phyloP scores from a whole-genome alignment of 2,797 vertebrate genomes.

The Harpagifer antarcticus region DNA sequence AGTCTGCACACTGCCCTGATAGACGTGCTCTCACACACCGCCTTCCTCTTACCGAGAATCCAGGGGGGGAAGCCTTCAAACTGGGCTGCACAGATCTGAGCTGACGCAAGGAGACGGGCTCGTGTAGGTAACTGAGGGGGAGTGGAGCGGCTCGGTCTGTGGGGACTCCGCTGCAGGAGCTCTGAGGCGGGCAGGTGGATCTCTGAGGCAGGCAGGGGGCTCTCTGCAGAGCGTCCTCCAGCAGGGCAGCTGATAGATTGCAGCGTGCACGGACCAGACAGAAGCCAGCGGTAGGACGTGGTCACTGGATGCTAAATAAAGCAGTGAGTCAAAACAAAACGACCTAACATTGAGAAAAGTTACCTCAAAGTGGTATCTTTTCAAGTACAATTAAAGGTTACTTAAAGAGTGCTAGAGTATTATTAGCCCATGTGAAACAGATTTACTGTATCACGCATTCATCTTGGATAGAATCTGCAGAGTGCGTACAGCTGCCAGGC shows the following conservation, averaged over 20 bases:
- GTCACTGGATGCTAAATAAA: constrained; percentile 47
- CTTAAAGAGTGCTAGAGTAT: too few species aligned
- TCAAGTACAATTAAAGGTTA: not conserved
- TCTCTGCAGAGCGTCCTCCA: constrained; percentile 40
- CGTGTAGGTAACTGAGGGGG: constrained; percentile 37
- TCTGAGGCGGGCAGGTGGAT: constrained; percentile 34
- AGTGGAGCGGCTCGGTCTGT: constrained; percentile 32
- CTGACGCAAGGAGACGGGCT: constrained; percentile 61
- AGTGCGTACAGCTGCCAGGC: not conserved
- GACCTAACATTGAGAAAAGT: constrained; percentile 6
- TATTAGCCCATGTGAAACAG: not conserved
- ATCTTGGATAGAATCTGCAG: constrained; percentile 1
- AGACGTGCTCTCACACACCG: constrained; percentile 16
- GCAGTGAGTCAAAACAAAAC: constrained; percentile 29
- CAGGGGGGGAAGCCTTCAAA: constrained; percentile 51
- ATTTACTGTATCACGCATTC: not conserved
- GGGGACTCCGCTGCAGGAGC: constrained; percentile 51
- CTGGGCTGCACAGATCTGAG: constrained; percentile 55
- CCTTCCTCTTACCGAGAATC: constrained; percentile 47
- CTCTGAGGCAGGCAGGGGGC: constrained; percentile 35
- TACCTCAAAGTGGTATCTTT: not conserved
- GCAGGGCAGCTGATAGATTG: constrained; percentile 58
- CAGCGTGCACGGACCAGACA: constrained; percentile 47
- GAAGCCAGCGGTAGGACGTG: constrained; percentile 11
- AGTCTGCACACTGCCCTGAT: constrained; percentile 26